phyloP scores from a whole-genome alignment of 1,140 invertebrate genomes.

The Daktulosphaira vitifoliae region DNA sequence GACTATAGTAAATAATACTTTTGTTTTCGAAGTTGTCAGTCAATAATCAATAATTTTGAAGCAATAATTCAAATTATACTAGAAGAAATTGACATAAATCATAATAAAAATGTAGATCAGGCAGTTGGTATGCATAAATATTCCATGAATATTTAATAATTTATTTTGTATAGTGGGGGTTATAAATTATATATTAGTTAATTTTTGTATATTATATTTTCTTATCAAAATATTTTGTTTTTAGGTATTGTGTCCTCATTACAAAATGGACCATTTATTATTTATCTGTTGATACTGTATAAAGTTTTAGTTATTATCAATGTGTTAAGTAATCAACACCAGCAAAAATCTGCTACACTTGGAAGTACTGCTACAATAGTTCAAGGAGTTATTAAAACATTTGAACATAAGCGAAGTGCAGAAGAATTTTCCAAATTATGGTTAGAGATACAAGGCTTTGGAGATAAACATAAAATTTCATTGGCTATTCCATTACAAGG shows the following conservation, averaged over 20 bases:
- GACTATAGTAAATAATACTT: background rate
- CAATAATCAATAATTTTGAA: background rate
- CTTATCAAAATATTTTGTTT: too few relatives aligned
- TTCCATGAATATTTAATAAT: too few relatives aligned
- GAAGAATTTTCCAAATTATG: too few relatives aligned
- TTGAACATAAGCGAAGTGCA: background rate
- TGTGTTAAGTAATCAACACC: background rate
- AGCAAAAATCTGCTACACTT: background rate
- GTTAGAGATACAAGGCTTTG: conserved; percentile 4
- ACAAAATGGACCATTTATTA: background rate
- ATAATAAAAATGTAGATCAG: background rate
- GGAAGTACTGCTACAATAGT: background rate
- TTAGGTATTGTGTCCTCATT: background rate
- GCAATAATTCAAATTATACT: background rate
- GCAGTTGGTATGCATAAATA: background rate
- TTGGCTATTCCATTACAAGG: background rate
- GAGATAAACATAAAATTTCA: background rate
- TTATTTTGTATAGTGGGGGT: too few relatives aligned
- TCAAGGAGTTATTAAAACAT: conserved; percentile 1
- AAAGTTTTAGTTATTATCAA: background rate
- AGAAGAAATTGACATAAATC: conserved; percentile 1
- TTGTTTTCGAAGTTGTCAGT: background rate
- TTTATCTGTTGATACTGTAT: background rate
- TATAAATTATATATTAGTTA: too few relatives aligned
- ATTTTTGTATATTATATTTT: too few relatives aligned